Percentiles rank a stretch among this genome's conserved stretches.
phyloP scores from a whole-genome alignment of 2,113 vertebrate genomes.

The Oplegnathus fasciatus region DNA sequence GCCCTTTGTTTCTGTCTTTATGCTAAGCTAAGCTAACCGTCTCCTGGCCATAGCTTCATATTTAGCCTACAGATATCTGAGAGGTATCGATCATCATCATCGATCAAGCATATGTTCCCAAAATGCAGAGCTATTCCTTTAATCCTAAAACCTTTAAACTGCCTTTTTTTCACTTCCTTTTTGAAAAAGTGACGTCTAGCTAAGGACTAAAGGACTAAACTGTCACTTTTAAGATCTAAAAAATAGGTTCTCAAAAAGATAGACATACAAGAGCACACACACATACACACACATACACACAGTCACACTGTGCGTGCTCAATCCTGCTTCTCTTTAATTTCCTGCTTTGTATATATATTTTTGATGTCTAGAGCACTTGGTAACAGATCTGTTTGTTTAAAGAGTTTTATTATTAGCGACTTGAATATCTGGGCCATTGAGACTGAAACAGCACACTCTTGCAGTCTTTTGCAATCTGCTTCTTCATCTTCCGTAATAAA shows the following conservation, averaged over 20 bases:
- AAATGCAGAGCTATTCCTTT: background rate
- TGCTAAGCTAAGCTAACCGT: background rate
- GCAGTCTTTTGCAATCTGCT: background rate
- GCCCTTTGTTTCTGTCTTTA: background rate
- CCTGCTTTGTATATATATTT: conserved; percentile 1
- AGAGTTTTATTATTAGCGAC: conserved; percentile 42
- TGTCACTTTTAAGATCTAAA: background rate
- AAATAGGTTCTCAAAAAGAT: background rate
- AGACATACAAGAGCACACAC: background rate
- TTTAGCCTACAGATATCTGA: background rate
- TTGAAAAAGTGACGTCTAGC: background rate
- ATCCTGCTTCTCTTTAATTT: conserved; percentile 12
- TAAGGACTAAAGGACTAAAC: background rate
- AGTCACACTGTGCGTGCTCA: background rate
- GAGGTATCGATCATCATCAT: background rate
- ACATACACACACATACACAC: background rate
- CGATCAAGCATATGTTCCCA: no score
- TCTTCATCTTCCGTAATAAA: background rate
- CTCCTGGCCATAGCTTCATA: background rate
- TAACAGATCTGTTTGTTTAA: conserved; percentile 12
- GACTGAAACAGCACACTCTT: background rate
- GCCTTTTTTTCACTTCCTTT: background rate
- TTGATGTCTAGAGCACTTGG: conserved; percentile 26
- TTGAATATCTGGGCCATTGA: background rate
- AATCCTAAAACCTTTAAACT: background rate